These are phyloP conservation scores for Andrena praecox DNA, from an alignment of 2,888 invertebrate genomes.

Conservation along the genomic window DNA sequence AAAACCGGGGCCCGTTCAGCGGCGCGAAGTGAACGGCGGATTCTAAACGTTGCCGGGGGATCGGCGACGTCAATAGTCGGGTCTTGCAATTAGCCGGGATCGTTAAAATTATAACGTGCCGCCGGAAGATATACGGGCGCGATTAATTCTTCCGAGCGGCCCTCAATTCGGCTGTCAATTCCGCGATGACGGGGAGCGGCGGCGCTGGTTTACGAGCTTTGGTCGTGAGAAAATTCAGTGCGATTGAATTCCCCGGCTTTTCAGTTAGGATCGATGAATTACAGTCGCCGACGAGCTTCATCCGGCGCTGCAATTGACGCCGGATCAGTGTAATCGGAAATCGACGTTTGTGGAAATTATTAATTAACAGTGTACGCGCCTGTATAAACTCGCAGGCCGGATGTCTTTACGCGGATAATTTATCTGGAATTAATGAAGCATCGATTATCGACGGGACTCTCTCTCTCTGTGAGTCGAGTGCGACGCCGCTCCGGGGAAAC, in stretches of 20 bases:
- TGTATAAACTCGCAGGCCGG: too few relatives aligned
- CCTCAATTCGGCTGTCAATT: conserved; percentile 6
- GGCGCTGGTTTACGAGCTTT: conserved; percentile 6
- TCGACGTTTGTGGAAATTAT: conserved; percentile 37
- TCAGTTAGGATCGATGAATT: conserved; percentile 5
- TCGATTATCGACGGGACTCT: conserved; percentile 11
- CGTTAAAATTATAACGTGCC: neutral
- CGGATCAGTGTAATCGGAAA: conserved; percentile 42
- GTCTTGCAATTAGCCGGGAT: neutral
- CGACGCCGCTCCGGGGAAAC: neutral
- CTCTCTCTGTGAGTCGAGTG: neutral
- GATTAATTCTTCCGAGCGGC: conserved; percentile 26
- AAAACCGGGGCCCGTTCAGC: neutral
- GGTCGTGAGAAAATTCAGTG: conserved; percentile 2
- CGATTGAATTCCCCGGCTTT: conserved; percentile 3
- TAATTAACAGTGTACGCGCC: conserved; percentile 31
- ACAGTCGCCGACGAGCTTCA: conserved; percentile 11
- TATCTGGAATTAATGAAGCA: conserved; percentile 32
- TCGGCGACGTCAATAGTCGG: neutral
- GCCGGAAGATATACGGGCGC: neutral
- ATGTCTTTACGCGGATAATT: conserved; percentile 33
- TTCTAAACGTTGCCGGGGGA: neutral
- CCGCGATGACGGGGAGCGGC: conserved; percentile 2
- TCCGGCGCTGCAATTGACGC: conserved; percentile 38
- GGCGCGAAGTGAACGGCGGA: neutral